Conservation (phyloP, 1,140 invertebrate genomes). For the Arctopsyche grandis region DNA sequence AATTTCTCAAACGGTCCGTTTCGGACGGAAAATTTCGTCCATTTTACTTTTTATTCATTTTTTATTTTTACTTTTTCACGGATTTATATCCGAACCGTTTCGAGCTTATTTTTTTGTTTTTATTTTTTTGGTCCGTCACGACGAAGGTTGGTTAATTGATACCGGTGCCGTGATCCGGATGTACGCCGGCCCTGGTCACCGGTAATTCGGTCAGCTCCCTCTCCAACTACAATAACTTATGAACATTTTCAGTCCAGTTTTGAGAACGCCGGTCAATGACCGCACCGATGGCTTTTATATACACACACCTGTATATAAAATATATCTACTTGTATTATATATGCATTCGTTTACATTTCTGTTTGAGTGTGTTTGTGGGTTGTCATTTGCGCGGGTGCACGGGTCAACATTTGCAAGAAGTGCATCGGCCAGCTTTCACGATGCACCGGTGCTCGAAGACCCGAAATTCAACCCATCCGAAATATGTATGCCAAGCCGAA, state of each 20-base stretch:
- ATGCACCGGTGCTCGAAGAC: slow-evolving; percentile 16
- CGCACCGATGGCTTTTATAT: slow-evolving; percentile 18
- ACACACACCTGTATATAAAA: not conserved
- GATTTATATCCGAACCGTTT: no score
- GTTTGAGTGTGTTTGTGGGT: not conserved
- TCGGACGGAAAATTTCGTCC: no score
- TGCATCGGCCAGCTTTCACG: slow-evolving; percentile 21
- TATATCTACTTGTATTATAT: not conserved
- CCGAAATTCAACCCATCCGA: not conserved
- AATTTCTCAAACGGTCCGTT: no score
- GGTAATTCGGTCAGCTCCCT: slow-evolving; percentile 46
- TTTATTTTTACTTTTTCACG: no score
- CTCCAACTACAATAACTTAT: slow-evolving; percentile 44
- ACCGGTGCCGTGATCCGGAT: slow-evolving; percentile 22
- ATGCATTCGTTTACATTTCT: not conserved
- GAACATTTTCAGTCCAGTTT: slow-evolving; percentile 50
- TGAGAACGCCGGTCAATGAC: slow-evolving; percentile 48
- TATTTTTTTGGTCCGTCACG: not conserved
- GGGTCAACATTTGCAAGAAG: slow-evolving; percentile 11
- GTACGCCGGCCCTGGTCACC: slow-evolving; percentile 35
- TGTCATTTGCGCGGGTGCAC: slow-evolving; percentile 37
- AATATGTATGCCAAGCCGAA: not conserved
- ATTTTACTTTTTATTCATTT: no score
- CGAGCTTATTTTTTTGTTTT: no score
- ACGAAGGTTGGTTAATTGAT: slow-evolving; percentile 35